These are phyloP conservation scores for Pagetopsis macropterus DNA, from an alignment of 2,797 vertebrate species.

Conservation along the genomic window DNA sequence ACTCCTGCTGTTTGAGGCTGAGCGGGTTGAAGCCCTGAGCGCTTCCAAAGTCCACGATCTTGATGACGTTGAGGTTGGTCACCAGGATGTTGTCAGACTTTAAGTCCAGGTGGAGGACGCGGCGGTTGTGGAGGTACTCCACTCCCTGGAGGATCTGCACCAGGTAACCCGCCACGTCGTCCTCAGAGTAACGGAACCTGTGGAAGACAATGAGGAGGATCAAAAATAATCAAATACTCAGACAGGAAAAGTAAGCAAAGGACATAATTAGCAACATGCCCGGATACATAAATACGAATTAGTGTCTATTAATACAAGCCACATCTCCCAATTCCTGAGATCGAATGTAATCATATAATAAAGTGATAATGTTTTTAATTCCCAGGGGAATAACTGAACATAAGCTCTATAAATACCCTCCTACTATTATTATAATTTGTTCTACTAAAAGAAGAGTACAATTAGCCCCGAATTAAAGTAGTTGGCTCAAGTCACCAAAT, in stretches of 20 bases:
- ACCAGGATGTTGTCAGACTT: slow-evolving; percentile 94
- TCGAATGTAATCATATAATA: too few relatives aligned
- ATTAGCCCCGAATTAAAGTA: neutral
- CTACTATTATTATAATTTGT: too few relatives aligned
- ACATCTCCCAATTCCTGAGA: too few relatives aligned
- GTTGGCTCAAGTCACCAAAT: neutral
- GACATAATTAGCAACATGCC: too few relatives aligned
- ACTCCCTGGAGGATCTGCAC: slow-evolving; percentile 93
- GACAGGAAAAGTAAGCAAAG: too few relatives aligned
- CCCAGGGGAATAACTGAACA: neutral
- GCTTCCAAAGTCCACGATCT: slow-evolving; percentile 95
- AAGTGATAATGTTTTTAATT: neutral
- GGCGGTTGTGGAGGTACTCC: slow-evolving; percentile 90
- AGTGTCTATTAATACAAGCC: too few relatives aligned
- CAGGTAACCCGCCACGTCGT: slow-evolving; percentile 91
- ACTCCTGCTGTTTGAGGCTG: slow-evolving; percentile 83
- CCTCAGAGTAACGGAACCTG: slow-evolving; percentile 96
- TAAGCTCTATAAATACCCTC: too few relatives aligned
- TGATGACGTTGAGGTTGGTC: slow-evolving; percentile 88
- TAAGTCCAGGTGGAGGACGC: slow-evolving; percentile 93
- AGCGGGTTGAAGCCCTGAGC: slow-evolving; percentile 93
- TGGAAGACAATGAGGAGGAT: neutral
- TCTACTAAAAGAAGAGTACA: neutral
- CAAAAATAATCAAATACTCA: too few relatives aligned
- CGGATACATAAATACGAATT: too few relatives aligned